A percentile compares a stretch with the other conserved stretches of the same genome.
phyloP scores from a whole-genome alignment of 2,888 invertebrate genomes.

The Bembecia ichneumoniformis region DNA sequence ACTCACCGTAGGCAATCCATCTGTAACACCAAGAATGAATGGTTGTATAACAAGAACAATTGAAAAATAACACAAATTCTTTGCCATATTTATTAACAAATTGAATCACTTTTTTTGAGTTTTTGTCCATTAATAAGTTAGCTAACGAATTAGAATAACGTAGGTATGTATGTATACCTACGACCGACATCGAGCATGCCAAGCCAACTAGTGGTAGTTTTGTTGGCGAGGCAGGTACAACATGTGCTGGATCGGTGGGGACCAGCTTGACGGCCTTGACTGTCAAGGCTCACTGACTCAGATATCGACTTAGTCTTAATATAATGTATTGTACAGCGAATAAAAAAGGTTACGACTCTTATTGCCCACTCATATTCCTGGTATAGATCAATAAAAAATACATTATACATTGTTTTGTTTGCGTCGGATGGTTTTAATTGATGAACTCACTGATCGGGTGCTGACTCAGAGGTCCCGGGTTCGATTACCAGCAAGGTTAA shows the following conservation, averaged over 20 bases:
- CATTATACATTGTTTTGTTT: too few relatives aligned
- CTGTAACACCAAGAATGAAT: constrained; percentile 22
- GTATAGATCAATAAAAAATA: too few relatives aligned
- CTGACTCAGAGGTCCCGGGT: too few relatives aligned
- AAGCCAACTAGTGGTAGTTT: constrained; percentile 9
- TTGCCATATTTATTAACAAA: constrained; percentile 17
- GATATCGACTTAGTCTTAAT: constrained; percentile 19
- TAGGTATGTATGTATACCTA: neutral
- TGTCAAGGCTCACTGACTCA: constrained; percentile 48
- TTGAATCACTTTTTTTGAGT: too few relatives aligned
- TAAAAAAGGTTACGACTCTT: too few relatives aligned
- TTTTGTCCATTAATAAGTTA: too few relatives aligned
- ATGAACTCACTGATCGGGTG: too few relatives aligned
- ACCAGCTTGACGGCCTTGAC: constrained; percentile 47
- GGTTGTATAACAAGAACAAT: constrained; percentile 35
- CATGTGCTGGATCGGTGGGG: constrained; percentile 18
- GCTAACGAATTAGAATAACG: too few relatives aligned
- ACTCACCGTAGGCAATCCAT: constrained; percentile 46
- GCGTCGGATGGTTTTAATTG: too few relatives aligned
- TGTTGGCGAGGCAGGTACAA: constrained; percentile 2
- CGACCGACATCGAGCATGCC: neutral
- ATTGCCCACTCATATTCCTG: too few relatives aligned
- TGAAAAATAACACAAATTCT: constrained; percentile 27
- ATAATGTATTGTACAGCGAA: too few relatives aligned
- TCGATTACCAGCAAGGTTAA: too few relatives aligned